These are phyloP conservation scores for Acestrorhynchus altus DNA, from an alignment of 2,797 vertebrate species.

Conservation along the genomic window DNA sequence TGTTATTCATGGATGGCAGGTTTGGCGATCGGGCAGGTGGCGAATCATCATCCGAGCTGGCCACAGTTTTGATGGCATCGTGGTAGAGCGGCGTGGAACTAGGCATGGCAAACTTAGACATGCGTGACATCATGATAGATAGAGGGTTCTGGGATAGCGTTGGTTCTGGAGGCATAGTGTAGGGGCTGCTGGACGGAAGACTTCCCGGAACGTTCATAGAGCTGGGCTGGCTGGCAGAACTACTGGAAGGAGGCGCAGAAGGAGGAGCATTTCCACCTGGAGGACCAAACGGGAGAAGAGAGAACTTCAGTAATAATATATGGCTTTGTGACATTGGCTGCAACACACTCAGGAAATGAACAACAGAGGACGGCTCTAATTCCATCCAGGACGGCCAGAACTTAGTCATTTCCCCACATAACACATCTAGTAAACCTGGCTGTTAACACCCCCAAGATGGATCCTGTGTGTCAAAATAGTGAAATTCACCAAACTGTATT, in stretches of 20 bases:
- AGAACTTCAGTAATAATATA: not conserved
- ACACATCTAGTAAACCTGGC: too few relatives aligned
- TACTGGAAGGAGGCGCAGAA: conserved; percentile 87
- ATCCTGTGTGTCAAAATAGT: too few relatives aligned
- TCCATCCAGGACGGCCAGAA: too few relatives aligned
- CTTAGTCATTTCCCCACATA: too few relatives aligned
- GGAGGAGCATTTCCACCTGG: conserved; percentile 92
- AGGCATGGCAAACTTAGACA: conserved; percentile 99
- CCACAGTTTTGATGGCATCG: conserved; percentile 99
- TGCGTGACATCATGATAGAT: conserved; percentile 99
- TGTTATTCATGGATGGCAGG: conserved; percentile 94
- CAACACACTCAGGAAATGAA: too few relatives aligned
- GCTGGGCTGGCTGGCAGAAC: conserved; percentile 79
- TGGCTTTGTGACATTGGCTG: not conserved
- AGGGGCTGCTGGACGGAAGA: conserved; percentile 93
- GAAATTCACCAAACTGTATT: too few relatives aligned
- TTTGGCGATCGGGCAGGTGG: conserved; percentile 97
- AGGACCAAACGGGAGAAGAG: conserved; percentile 20
- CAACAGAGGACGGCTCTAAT: too few relatives aligned
- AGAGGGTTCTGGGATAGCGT: conserved; percentile 98
- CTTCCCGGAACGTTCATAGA: conserved; percentile 91
- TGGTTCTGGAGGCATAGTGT: conserved; percentile 96
- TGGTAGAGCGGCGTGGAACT: conserved; percentile 99
- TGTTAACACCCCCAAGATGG: too few relatives aligned
- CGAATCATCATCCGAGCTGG: conserved; percentile 98